Evolutionary conservation across 2,113 vertebrate genomes (phyloP).

Genomic region (Corapipo altera): DNA sequence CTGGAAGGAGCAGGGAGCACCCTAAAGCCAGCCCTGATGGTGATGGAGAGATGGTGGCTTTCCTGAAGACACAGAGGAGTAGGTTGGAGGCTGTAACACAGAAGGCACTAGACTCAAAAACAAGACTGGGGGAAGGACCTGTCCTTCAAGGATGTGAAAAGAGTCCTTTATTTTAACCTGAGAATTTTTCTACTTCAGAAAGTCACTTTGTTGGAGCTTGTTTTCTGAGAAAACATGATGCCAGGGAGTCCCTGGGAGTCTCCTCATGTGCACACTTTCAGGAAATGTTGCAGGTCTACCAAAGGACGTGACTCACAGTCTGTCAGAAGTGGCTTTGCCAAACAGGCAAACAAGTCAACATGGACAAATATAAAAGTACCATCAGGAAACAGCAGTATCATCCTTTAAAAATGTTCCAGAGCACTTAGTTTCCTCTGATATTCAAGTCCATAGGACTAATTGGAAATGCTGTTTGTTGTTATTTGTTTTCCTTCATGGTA

Average conservation of each 20-base stretch:
- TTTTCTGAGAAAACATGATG: background rate
- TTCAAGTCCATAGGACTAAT: background rate
- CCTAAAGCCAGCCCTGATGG: background rate
- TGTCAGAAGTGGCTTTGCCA: background rate
- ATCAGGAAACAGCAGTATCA: background rate
- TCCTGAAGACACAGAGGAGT: background rate
- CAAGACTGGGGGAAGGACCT: background rate
- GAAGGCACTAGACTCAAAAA: background rate
- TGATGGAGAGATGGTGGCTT: background rate
- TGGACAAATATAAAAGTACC: background rate
- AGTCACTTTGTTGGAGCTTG: background rate
- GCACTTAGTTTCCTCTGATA: conserved; percentile 1
- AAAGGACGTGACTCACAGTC: background rate
- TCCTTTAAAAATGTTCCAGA: conserved; percentile 19
- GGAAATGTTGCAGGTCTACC: background rate
- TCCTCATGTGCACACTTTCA: background rate
- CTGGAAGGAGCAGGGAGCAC: background rate
- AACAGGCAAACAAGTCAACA: conserved; percentile 19
- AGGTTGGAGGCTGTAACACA: background rate
- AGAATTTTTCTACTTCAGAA: background rate
- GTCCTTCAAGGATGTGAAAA: background rate
- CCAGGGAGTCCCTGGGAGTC: background rate
- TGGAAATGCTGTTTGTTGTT: background rate
- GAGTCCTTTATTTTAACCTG: background rate
- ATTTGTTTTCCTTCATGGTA: conserved; percentile 12